Base-by-base conservation (phyloP, 2,797 vertebrate species). In the Muscicapa comitata region DNA sequence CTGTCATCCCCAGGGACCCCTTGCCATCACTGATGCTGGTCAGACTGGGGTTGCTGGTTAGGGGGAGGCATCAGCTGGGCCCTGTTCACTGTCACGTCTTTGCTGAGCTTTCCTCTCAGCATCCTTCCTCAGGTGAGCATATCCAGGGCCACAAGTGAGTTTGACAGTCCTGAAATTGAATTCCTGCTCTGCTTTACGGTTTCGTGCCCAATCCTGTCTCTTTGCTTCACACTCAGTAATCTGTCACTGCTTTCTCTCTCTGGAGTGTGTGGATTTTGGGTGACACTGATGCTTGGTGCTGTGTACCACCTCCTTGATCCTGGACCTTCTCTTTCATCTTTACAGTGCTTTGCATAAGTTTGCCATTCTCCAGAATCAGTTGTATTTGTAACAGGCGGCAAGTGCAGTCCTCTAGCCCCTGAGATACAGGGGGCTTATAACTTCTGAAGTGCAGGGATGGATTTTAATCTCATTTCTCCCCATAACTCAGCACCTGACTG, bases 111-210 rank as follows among this genome's bases (percentile, higher is more conserved):
- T 90, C 43, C 25, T 73, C 23, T 95, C 35, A 65, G 17, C 37
- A 50, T 67, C 71, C 53, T 80, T 91, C 62, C 57, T 87, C n/a
- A 67, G 74, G 74, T 89, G 88, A 81, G 29, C 0, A 4, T n/a
- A 7, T 33, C 17, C 78, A 43, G 51, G 76, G 45, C 68, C 84
- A 83, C 83, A 74, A 94, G 63, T 71, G 67, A 76, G 57, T 86
- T 77, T 95, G 91, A 94, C 88, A 94, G 61, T 89, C 68, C 78
- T 86, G 72, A 92, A 94, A 94, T 71, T 94, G 91, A 94, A 94
- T 86, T 95, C 63, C 65, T 91, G 78, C 75, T 91, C 91, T 92
- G 65, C 78, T 97, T 86, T 92, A 75, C 75, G 68, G 86, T 89
- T 91, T 77, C 33, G 6, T 86, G 68, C 75, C 68, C 75, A 68